Conservation (phyloP, 2,888 invertebrate species). For the Melangyna quadrimaculata region DNA sequence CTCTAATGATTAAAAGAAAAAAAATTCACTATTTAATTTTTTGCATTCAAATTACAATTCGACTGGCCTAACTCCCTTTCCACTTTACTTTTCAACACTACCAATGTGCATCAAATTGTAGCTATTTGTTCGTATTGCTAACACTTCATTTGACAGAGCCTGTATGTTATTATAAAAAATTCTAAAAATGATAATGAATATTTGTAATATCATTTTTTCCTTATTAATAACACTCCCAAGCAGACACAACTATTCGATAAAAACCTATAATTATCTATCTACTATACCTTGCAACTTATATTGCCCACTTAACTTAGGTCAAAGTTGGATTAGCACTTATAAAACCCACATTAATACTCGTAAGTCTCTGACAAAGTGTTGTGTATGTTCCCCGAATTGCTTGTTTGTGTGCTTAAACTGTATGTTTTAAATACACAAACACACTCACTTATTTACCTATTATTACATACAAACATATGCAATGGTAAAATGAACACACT, state of each 20-base stretch:
- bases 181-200: background rate
- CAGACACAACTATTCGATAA: background rate
- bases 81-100: no score
- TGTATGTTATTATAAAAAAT: no score
- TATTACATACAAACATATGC: background rate
- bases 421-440: constrained; percentile 15
- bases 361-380: constrained; percentile 48
- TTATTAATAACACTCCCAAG: background rate
- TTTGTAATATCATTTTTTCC: background rate
- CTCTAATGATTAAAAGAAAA: no score
- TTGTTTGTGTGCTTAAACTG: constrained; percentile 34
- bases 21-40: no score
- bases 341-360: constrained; percentile 14
- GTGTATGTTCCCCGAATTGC: constrained; percentile 41
- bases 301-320: constrained; percentile 8
- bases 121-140: no score
- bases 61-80: no score
- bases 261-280: background rate
- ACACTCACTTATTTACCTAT: background rate
- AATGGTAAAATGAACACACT: constrained; percentile 3
- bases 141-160: no score
- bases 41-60: no score
- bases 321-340: constrained; percentile 40
- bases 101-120: no score
- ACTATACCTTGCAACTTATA: background rate